Evolutionary conservation across 2,797 vertebrate genomes (phyloP).

Genomic region (Pipistrellus pipistrellus): DNA sequence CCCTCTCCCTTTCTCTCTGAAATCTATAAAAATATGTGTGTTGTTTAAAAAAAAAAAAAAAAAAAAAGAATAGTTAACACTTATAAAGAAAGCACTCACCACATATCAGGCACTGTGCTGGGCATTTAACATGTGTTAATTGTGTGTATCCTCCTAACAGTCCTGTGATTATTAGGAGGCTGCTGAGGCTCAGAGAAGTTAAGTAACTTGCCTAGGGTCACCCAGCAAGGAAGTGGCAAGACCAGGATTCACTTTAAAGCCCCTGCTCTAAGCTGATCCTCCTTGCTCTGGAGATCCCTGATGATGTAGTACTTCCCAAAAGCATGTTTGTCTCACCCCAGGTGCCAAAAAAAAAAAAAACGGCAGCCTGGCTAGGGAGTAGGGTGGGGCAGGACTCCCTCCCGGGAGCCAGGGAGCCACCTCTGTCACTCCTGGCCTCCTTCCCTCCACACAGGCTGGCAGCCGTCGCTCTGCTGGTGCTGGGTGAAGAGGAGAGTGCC

Average conservation of each 20-base stretch:
- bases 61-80: neutral
- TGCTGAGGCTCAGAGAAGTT: neutral
- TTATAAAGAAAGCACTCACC: neutral
- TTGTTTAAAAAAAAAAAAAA: too few species aligned
- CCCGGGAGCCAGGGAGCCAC: neutral
- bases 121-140: neutral
- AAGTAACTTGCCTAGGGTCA: neutral
- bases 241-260: neutral
- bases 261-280: neutral
- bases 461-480: constrained; percentile 93
- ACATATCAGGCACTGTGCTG: rapidly evolving
- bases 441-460: constrained; percentile 90
- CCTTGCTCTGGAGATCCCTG: neutral
- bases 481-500: constrained; percentile 94
- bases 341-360: neutral
- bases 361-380: neutral
- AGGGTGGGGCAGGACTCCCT: neutral
- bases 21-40: too few species aligned
- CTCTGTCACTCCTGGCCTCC: neutral
- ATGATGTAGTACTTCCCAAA: neutral
- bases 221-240: neutral
- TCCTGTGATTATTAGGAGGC: neutral
- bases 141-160: neutral
- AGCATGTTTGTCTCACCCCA: neutral
- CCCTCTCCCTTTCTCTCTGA: too few species aligned